Base-by-base conservation (phyloP, 2,797 vertebrate genomes). In the Leucoraja ocellata region DNA sequence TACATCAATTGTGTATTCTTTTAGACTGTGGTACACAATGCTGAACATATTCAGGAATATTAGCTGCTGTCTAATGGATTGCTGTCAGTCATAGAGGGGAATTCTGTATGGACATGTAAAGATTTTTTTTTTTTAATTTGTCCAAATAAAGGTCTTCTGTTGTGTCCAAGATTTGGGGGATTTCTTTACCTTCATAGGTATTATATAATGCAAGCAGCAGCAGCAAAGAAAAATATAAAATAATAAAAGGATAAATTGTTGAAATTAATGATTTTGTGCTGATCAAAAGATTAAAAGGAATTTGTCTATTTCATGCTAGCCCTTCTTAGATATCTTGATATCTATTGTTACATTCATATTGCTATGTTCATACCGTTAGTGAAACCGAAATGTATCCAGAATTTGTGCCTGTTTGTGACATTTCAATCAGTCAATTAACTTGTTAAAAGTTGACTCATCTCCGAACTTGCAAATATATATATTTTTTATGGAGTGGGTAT, bases 131-230 rank as follows among this genome's bases (percentile, higher is more conserved):
- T 74, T 92, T 92, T 54, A 54, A 54, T 28, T 58, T 92, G 90
- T 73, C 71, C n/a, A 54, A 92, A 74, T 92, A 92, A 92, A 92
- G 21, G 28, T 76, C 73, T 92, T 71, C 36, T 74, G 90, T 92
- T 92, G 68, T 58, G 46, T 92, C 74, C 90, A 92, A 76, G 46
- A 23, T 39, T 74, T 76, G 5, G 21, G 68, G 32, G 46, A 73
- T 8, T 39, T 92, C 21, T 76, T 28, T n/a, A 73, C 36, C 28
- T 46, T 14, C 54, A 28, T 76, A 11, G 14, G 39, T 1, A 0
- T 76, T 71, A 7, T 80, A 16, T 76, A 28, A 28, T 76, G 25
- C 28, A 28, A 21, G 54, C 28, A 86, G 14, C 13, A 25, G 83
- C 13, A 25, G 83, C 25, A 63, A n/a, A 83, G 25, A n/a, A 65